Base-by-base conservation (phyloP, 2,888 invertebrate species). In the Microctonus brassicae region DNA sequence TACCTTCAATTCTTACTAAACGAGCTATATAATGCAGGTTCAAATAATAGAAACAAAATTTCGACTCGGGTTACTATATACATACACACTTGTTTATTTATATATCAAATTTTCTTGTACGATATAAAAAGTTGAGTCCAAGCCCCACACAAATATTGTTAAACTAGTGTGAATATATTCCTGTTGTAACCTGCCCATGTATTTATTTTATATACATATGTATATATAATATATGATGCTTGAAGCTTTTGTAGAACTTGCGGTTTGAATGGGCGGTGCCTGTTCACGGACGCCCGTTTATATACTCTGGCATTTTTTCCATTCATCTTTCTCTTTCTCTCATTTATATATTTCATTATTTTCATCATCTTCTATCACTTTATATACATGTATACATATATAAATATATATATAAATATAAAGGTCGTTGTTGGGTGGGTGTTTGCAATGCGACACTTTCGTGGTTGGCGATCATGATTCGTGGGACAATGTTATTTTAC, bases 401-500 rank as follows among this genome's bases (percentile, higher is more conserved):
- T n/a, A n/a, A n/a, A n/a, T n/a, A n/a, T n/a, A n/a, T n/a, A n/a
- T n/a, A n/a, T n/a, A n/a, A n/a, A n/a, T n/a, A n/a, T n/a, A n/a
- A n/a, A n/a, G n/a, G n/a, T n/a, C n/a, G n/a, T n/a, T n/a, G 10
- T 26, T 52, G 47, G 17, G 53, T 66, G 64, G 61, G 62, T 52
- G 64, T 61, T 58, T 22, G 33, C 53, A 34, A 36, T 36, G 36
- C 65, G n/a, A 36, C 33, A 36, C 39, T 36, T 34, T 64, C 74
- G 73, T 70, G 74, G 73, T 68, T 47, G 69, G 69, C 70, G 57
- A 65, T 70, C 81, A 80, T 78, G 77, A 78, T 80, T 81, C 81
- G 79, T 80, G 82, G 82, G 80, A 83, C 87, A 86, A 87, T 86
- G 87, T 87, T 86, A 87, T 87, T 87, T 87, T 86, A 86, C 87